A percentile compares a stretch with the other conserved stretches of the same genome.
These are phyloP conservation scores for Rotaria sp. DNA, from an alignment of 2,888 invertebrate species.

Conservation along the genomic window DNA sequence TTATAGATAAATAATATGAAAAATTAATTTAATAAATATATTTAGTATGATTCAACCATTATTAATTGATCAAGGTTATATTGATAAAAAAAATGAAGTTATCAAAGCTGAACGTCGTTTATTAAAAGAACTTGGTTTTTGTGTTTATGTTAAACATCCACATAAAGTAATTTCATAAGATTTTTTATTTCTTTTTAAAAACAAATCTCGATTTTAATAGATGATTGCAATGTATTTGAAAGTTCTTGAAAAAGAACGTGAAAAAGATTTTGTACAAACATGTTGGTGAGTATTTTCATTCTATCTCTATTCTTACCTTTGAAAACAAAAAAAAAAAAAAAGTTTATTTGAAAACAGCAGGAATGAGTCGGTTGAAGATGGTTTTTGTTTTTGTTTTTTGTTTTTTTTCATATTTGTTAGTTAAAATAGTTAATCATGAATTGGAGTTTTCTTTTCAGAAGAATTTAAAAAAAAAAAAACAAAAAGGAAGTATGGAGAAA, in stretches of 20 bases:
- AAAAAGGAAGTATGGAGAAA: not conserved
- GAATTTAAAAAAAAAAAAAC: not conserved
- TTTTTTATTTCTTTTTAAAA: not conserved
- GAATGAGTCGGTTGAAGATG: too few relatives aligned
- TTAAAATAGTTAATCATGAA: not conserved
- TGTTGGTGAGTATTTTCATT: not conserved
- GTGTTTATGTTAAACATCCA: conserved; percentile 97
- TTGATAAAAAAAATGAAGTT: conserved; percentile 79
- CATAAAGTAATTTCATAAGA: conserved; percentile 68
- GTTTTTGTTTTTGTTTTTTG: not conserved
- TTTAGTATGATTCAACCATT: conserved; percentile 72
- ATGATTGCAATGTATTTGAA: conserved; percentile 21
- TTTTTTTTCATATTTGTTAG: not conserved
- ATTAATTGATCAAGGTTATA: conserved; percentile 84
- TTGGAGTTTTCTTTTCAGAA: not conserved
- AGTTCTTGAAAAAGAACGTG: conserved; percentile 22
- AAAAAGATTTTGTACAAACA: not conserved
- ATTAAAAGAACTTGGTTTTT: conserved; percentile 91
- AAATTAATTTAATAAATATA: conserved; percentile 43
- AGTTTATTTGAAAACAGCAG: not conserved
- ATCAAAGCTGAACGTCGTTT: conserved; percentile 92
- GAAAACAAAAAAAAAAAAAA: not conserved
- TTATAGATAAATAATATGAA: too few relatives aligned
- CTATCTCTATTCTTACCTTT: not conserved
- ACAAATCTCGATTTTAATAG: not conserved